Evolutionary conservation across 2,113 vertebrate genomes (phyloP), one percentile per base, ranked within the genome.

Genomic region (Phodopus roborovskii): DNA sequence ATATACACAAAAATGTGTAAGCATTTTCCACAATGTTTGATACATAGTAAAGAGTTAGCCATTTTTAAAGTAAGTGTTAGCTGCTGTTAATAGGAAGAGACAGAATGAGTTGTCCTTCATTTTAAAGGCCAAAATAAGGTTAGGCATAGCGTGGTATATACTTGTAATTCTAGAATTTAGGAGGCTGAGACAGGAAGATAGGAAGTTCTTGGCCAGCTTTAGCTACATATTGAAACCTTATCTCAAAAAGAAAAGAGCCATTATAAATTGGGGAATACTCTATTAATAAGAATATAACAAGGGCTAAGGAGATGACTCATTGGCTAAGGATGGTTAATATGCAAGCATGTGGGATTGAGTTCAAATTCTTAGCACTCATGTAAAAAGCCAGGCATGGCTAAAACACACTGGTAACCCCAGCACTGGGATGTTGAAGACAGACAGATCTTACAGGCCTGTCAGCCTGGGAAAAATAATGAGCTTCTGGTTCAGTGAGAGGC

Each of bases 41-140:
- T 60, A 85, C 28, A 60, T 28, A 56, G 48, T 84, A 88, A 79
- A 39, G 19, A 89, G 42, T 78, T 85, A 87, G 33, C n/a, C 82
- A 81, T 62, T 68, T 60, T 58, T 77, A 84, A 56, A 84, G 50
- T 84, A 58, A 94, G 4, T 26, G 39, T 89, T 84, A 92, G 45
- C n/a, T 91, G 77, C 53, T 64, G 86, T 86, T 30, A 88, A 71
- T 74, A 85, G 33, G 66, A 91, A 33, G 68, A 88, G 19, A 48
- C 30, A 89, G 24, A 95, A 96, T 92, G 50, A 94, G 88, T 3
- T 62, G 33, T 15, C 64, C 62, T 94, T 88, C 17, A 68, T 87
- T n/a, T n/a, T 36, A 93, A 96, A 97, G 39, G n/a, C 42, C 75
- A 90, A 89, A 87, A 70, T 48, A 88, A 86, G 48, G 10, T 17